These are phyloP conservation scores for Uropetala carovei DNA, from an alignment of 2,888 invertebrate species.

Conservation along the genomic window DNA sequence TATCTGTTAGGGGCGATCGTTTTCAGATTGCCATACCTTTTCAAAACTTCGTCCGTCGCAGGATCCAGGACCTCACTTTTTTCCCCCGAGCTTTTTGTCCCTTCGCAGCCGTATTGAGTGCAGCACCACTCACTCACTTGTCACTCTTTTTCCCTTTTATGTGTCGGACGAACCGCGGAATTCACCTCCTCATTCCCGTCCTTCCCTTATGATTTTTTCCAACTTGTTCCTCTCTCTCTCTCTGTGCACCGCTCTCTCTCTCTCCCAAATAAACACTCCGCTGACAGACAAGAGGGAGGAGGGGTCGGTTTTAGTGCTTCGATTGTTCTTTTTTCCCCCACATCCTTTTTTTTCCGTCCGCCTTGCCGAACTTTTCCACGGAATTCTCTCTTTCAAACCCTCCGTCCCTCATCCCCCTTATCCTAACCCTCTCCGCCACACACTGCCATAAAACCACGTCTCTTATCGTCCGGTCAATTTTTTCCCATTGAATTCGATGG, in stretches of 20 bases:
- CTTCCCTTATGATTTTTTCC: neutral
- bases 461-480: no score
- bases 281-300: neutral
- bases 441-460: no score
- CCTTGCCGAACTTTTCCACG: neutral
- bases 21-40: constrained; percentile 41
- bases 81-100: constrained; percentile 7
- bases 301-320: constrained; percentile 31
- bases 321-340: constrained; percentile 37
- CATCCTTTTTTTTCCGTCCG: neutral
- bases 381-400: neutral
- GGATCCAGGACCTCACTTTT: neutral
- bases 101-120: constrained; percentile 39
- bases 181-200: neutral
- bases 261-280: constrained; percentile 48
- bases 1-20: constrained; percentile 36
- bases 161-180: neutral
- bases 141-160: constrained; percentile 26
- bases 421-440: no score
- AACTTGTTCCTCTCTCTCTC: neutral
- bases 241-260: neutral
- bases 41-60: neutral
- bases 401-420: neutral
- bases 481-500: no score
- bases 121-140: constrained; percentile 25